phyloP scores from a whole-genome alignment of 2,888 invertebrate genomes.

The Prosopocoilus inquinatus region DNA sequence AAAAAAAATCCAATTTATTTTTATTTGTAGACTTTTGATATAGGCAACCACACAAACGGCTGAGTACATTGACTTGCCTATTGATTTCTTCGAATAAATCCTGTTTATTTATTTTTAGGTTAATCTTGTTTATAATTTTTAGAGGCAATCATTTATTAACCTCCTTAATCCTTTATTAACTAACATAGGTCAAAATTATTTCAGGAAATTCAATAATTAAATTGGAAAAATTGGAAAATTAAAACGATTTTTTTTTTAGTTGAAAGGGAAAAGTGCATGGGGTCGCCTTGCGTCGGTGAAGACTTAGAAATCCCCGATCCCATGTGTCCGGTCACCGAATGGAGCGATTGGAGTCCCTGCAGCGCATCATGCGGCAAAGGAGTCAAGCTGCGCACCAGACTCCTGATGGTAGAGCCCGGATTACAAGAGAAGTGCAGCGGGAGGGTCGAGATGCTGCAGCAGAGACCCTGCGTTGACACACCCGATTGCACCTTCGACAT shows the following conservation, averaged over 20 bases:
- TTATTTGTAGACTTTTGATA: too few species aligned
- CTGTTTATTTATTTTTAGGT: too few species aligned
- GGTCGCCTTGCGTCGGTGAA: slow-evolving; percentile 62
- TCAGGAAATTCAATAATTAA: too few species aligned
- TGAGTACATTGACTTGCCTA: too few species aligned
- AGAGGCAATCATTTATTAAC: too few species aligned
- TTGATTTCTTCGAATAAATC: too few species aligned
- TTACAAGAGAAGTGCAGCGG: slow-evolving; percentile 65
- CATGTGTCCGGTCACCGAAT: slow-evolving; percentile 75
- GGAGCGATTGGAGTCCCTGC: slow-evolving; percentile 93
- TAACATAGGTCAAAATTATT: too few species aligned
- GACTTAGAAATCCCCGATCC: slow-evolving; percentile 60
- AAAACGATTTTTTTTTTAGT: slow-evolving; percentile 50
- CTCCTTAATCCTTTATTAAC: too few species aligned
- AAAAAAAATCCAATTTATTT: too few species aligned
- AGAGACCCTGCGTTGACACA: slow-evolving; percentile 66
- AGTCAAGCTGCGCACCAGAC: slow-evolving; percentile 68
- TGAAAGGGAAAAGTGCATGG: slow-evolving; percentile 80
- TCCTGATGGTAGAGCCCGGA: slow-evolving; percentile 65
- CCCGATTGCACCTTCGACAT: slow-evolving; percentile 70
- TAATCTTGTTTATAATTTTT: background rate
- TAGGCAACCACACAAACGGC: too few species aligned
- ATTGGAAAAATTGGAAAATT: too few species aligned
- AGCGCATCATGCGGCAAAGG: slow-evolving; percentile 86
- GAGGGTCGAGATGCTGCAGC: slow-evolving; percentile 72